Evolutionary conservation across 2,888 invertebrate genomes (phyloP), one percentile per base, ranked within the genome.

Genomic region (Balanococcus diminutus): DNA sequence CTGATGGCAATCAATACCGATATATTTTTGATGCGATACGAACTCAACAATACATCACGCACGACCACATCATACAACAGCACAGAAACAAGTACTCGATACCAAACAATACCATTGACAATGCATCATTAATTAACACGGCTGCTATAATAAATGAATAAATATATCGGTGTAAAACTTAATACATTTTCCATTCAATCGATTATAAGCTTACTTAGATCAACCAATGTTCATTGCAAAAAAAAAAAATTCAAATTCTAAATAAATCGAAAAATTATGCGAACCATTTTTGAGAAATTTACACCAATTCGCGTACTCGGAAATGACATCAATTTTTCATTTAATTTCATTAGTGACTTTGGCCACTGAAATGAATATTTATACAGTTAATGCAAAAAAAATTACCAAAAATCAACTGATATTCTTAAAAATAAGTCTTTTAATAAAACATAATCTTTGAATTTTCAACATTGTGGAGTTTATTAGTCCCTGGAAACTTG

Each of bases 81-180:
- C 67, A 28, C 81, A 81, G 46, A 42, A 81, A 81, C 81, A 81
- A 81, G 19, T 51, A 82, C 51, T 51, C 46, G 82, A 82, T 19
- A 11, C 46, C 42, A 31, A 46, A 32, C 31, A 42, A 82, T 46
- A 82, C 56, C 51, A 31, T 82, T n/a, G 82, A 32, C 82, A 51
- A 82, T 82, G 16, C 51, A 28, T 28, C 46, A 16, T 82, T 82
- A 32, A 56, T 82, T 82, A 82, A 56, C 56, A 82, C 19, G 28
- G 31, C 39, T 51, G 16, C 46, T 28, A 82, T 82, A 82, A 82
- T 51, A 19, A 46, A 31, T 31, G 82, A 28, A 51, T 82, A 82
- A 82, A 82, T 51, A 56, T 28, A 11, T n/a, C 28, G 46, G 25
- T 9, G 11, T 16, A 25, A n/a, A n/a, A n/a, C n/a, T n/a, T n/a